These are phyloP conservation scores for Lepidonotus clava DNA, from an alignment of 2,888 invertebrate species.

Conservation along the genomic window DNA sequence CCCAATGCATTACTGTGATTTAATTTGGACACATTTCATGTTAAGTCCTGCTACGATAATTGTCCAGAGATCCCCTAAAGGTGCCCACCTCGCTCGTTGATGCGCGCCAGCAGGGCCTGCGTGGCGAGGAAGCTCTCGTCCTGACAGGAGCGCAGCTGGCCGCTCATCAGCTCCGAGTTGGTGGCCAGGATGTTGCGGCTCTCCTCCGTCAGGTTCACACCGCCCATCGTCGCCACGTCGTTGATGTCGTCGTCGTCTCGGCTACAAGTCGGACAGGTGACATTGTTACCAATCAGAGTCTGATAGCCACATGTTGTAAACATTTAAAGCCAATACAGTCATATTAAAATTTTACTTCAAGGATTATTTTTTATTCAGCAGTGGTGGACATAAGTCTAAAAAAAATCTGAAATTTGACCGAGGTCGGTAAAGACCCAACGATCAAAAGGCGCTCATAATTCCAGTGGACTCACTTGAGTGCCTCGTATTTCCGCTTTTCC, in stretches of 20 bases:
- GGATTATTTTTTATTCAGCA: too few relatives aligned
- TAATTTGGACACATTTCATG: too few relatives aligned
- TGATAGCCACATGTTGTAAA: too few relatives aligned
- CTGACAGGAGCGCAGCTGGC: conserved; percentile 90
- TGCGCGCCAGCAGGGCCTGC: conserved; percentile 86
- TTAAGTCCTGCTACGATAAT: too few relatives aligned
- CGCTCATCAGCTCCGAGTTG: conserved; percentile 91
- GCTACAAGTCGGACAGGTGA: conserved; percentile 60
- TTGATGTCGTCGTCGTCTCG: conserved; percentile 97
- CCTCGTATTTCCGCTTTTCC: conserved; percentile 76
- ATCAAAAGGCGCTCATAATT: background rate
- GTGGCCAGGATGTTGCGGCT: conserved; percentile 94
- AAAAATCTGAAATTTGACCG: too few relatives aligned
- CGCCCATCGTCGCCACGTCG: conserved; percentile 99
- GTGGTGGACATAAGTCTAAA: too few relatives aligned
- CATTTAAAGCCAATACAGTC: too few relatives aligned
- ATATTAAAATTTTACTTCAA: too few relatives aligned
- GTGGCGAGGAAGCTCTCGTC: conserved; percentile 92
- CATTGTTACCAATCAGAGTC: too few relatives aligned
- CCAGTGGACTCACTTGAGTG: conserved; percentile 74
- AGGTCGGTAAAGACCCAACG: background rate
- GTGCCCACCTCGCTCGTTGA: conserved; percentile 86
- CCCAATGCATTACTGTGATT: too few relatives aligned
- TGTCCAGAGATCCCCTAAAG: too few relatives aligned
- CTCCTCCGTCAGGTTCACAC: conserved; percentile 97